A percentile compares a stretch with the other conserved stretches of the same genome.
phyloP scores from a whole-genome alignment of 2,888 invertebrate genomes.

The Amphipoea lucens region DNA sequence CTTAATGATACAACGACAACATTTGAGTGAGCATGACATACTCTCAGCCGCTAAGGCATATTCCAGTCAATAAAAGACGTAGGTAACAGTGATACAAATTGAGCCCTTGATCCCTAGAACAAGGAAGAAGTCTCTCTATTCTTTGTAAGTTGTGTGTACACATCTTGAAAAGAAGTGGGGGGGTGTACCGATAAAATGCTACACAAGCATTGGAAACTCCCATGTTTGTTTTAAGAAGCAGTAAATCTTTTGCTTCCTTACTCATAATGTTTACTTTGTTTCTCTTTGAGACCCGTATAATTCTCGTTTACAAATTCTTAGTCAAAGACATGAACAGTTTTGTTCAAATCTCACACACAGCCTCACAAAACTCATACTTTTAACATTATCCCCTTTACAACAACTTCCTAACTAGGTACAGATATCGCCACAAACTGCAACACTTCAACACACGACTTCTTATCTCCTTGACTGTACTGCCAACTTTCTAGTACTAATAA shows the following conservation, averaged over 20 bases:
- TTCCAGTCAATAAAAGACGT: too few species aligned
- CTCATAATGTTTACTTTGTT: background rate
- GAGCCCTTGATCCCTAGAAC: too few species aligned
- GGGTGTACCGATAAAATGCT: background rate
- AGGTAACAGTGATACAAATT: too few species aligned
- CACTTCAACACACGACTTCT: conserved; percentile 32
- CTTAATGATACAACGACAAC: too few species aligned
- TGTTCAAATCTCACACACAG: background rate
- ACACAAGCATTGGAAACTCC: background rate
- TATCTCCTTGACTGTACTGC: conserved; percentile 50
- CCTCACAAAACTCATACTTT: background rate
- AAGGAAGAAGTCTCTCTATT: too few species aligned
- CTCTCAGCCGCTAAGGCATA: too few species aligned
- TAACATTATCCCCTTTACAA: background rate
- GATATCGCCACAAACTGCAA: conserved; percentile 19
- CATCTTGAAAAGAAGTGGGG: too few species aligned
- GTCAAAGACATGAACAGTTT: background rate
- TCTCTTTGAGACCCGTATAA: background rate
- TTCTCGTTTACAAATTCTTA: background rate
- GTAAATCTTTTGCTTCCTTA: background rate
- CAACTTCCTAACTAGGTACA: background rate
- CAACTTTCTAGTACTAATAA: conserved; percentile 53
- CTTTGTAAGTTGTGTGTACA: too few species aligned
- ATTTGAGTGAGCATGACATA: too few species aligned
- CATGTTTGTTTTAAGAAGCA: background rate